Conservation (phyloP, 2,113 vertebrate species). For the Asarcornis scutulata region DNA sequence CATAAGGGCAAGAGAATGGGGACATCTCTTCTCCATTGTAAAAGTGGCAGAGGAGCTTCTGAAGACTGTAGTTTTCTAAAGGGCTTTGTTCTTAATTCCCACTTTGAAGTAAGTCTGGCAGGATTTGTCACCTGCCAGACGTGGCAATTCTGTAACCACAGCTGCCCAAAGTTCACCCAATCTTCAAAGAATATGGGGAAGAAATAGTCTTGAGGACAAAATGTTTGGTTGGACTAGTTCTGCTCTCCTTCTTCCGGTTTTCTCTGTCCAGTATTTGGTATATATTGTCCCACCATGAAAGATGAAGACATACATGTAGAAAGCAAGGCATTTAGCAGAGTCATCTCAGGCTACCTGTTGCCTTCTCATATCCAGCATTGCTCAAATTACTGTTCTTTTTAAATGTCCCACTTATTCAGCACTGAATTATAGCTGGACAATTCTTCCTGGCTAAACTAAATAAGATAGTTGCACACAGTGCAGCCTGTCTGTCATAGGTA, state of each 20-base stretch:
- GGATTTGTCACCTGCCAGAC: background rate
- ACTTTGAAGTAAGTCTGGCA: background rate
- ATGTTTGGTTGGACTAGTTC: background rate
- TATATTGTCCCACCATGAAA: background rate
- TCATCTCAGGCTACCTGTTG: background rate
- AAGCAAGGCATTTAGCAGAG: background rate
- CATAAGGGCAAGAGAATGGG: background rate
- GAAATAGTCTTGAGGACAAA: background rate
- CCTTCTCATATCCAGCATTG: background rate
- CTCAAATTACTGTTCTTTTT: background rate
- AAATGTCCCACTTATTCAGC: background rate
- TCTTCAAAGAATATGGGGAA: background rate
- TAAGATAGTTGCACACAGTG: background rate
- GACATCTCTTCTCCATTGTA: background rate
- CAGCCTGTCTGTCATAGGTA: constrained; percentile 24
- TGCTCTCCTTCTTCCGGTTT: background rate
- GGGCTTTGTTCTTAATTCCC: background rate
- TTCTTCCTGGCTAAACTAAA: background rate
- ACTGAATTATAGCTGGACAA: background rate
- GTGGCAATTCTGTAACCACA: background rate
- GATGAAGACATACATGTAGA: background rate
- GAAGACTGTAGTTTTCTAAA: background rate
- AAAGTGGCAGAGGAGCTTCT: background rate
- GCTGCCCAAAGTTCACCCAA: background rate
- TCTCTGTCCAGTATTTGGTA: background rate